A percentile compares a stretch with the other conserved stretches of the same genome.
phyloP scores from a whole-genome alignment of 1,140 invertebrate genomes.

The Doryteuthis pealeii region DNA sequence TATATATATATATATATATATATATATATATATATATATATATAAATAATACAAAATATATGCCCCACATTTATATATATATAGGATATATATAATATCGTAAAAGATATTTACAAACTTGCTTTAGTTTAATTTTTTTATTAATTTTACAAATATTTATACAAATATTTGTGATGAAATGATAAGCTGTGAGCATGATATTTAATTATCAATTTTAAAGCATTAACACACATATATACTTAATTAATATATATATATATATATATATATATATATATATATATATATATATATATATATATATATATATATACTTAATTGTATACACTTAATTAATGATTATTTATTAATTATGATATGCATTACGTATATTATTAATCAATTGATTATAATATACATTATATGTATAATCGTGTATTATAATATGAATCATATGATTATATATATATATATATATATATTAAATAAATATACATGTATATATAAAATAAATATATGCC shows the following conservation, averaged over 20 bases:
- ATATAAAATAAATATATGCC: too few species aligned
- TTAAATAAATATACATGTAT: neutral
- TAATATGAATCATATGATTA: too few species aligned
- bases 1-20: neutral
- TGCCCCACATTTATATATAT: neutral
- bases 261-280: slow-evolving; percentile 10
- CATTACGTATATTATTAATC: too few species aligned
- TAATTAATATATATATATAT: slow-evolving; percentile 8
- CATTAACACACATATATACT: too few species aligned
- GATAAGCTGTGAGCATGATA: too few species aligned
- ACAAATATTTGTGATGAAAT: neutral
- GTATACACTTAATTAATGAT: neutral
- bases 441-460: neutral
- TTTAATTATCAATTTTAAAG: too few species aligned
- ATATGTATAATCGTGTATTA: too few species aligned
- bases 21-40: slow-evolving; percentile 6
- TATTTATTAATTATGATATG: neutral
- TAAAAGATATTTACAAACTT: neutral
- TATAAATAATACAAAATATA: neutral
- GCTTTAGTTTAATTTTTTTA: neutral
- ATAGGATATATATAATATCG: neutral
- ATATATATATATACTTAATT: neutral
- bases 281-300: slow-evolving; percentile 2
- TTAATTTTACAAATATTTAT: neutral
- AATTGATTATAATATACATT: too few species aligned